Evolutionary conservation across 1,140 invertebrate species (phyloP), one percentile per base, ranked within the genome.

Genomic region (Theocolax elegans): DNA sequence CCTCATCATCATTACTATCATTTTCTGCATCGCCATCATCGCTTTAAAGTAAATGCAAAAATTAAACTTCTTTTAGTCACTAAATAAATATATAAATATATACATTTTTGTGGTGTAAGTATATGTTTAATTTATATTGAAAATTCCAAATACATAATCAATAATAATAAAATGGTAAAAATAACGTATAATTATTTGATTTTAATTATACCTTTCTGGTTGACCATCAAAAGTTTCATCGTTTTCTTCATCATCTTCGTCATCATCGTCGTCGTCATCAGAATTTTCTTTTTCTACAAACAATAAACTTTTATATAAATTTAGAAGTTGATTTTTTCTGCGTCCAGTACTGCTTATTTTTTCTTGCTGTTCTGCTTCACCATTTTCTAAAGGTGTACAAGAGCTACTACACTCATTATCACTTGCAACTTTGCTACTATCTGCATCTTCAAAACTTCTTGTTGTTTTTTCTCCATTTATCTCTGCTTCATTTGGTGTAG

Each of bases 361-460:
- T 60, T 78, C 80, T 48, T 80, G 77, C 12, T 83, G 67, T 62
- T 77, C 63, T 48, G 84, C 83, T 56, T 89, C 88, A 46, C 88
- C 88, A 67, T 87, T 87, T 72, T 87, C 88, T 6, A 80, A 67
- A 0, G 82, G 80, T 25, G 77, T 80, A 38, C 70, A 72, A 6
- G 83, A 82, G 59, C 83, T 86, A 49, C 83, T 85, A 0, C 81
- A 82, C 3, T 86, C 85, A 68, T 80, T 85, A 38, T 86, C 84
- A 35, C 71, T 77, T 8, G 76, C 69, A 46, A 74, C 76, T 74
- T 86, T 85, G 72, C 87, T 89, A 8, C 88, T 88, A 40, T 88
- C 86, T 9, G 86, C 85, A 29, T 85, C 83, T 23, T 83, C 85
- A 70, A 87, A 84, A 63, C 81, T 73, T 12, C 81, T 77, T 1